These are phyloP conservation scores for Frankliniella fusca DNA, from an alignment of 2,888 invertebrate species.

Conservation along the genomic window DNA sequence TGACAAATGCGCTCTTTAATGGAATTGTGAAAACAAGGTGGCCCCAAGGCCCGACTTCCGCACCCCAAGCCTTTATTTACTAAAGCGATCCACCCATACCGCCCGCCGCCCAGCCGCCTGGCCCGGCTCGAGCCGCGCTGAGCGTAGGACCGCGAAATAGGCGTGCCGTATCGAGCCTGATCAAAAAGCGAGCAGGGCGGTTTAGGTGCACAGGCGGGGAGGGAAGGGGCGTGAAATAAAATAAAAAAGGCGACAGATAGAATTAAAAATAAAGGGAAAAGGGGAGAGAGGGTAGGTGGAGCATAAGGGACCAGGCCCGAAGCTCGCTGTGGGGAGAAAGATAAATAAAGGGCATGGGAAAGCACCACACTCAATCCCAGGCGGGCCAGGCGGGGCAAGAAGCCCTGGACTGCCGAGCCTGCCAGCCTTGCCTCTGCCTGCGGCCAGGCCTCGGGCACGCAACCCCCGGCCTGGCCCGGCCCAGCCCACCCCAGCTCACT, in stretches of 20 bases:
- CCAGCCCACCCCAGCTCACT: too few species aligned
- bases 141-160: background rate
- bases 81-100: background rate
- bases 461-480: too few species aligned
- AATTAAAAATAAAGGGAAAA: background rate
- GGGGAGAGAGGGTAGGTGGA: background rate
- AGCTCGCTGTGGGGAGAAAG: background rate
- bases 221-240: background rate
- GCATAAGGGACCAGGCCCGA: background rate
- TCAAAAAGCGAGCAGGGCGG: background rate
- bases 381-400: background rate
- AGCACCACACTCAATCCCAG: slow-evolving; percentile 10
- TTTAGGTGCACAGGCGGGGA: background rate
- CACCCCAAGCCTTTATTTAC: background rate
- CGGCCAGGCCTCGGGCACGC: background rate
- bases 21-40: slow-evolving; percentile 19
- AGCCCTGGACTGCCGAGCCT: background rate
- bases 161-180: background rate
- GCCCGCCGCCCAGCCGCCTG: background rate
- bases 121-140: background rate
- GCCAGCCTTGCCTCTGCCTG: background rate
- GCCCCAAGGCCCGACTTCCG: background rate
- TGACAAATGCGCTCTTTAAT: slow-evolving; percentile 16
- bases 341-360: slow-evolving; percentile 16
- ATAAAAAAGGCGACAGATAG: background rate